Evolutionary conservation across 2,113 vertebrate species (phyloP), one percentile per base, ranked within the genome.

Genomic region (Phrynocephalus versicolor): DNA sequence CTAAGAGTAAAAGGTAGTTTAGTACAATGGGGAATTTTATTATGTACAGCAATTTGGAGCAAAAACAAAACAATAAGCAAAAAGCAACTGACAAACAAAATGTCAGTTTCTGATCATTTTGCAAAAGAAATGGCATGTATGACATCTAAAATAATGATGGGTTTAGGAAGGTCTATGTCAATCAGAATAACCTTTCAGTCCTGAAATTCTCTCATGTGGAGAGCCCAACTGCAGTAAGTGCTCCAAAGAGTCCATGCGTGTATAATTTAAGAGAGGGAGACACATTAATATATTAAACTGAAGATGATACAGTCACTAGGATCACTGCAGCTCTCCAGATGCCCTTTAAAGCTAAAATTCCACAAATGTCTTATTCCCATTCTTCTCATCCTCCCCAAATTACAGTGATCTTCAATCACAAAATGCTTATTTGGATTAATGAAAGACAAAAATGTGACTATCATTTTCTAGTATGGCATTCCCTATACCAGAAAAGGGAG

Each of bases 381-480:
- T 69, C 70, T 18, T 57, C 6, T n/a, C 62, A 69, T 79, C 60
- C 19, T 57, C 45, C 45, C 7, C 19, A 16, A 41, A 1, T 30
- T 27, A 30, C 25, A 75, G 25, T 0, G 7, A 14, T 88, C 65
- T 15, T 85, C 57, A n/a, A 79, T 35, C 62, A 80, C 0, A 77
- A 2, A 82, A 85, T 78, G 51, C 73, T 88, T 74, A 76, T 33
- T 39, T 77, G 55, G 58, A 71, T 85, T 86, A 86, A 83, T 79
- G 84, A 30, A 0, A 79, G 51, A 72, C 45, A 51, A 51, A 51
- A 51, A 51, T 5, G 45, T 51, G 5, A 51, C 45, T 51, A 10
- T 51, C 45, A 51, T 51, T 51, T 51, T 51, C 5, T 51, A 10
- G 45, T 51, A 51, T 51, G 45, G 45, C 10, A 51, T 6, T 51